These are phyloP conservation scores for Oryzaephilus surinamensis DNA, from an alignment of 1,140 invertebrate species.

Conservation along the genomic window DNA sequence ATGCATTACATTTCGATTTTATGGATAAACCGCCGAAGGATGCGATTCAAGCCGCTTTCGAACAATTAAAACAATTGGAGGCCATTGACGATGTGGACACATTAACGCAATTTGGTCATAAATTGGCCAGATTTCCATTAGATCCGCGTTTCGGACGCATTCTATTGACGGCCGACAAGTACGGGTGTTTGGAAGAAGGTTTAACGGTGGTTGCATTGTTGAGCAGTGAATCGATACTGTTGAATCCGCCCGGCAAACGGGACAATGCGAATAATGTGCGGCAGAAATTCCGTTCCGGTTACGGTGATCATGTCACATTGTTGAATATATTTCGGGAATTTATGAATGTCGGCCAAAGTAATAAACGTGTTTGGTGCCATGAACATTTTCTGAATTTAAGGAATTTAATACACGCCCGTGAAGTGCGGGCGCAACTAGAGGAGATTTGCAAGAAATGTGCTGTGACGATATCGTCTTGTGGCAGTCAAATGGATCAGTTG, in stretches of 20 bases:
- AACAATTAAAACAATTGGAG: slow-evolving; percentile 62
- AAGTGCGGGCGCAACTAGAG: slow-evolving; percentile 73
- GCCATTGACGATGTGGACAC: slow-evolving; percentile 48
- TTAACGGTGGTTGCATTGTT: slow-evolving; percentile 49
- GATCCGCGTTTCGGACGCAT: slow-evolving; percentile 85
- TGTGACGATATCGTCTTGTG: slow-evolving; percentile 62
- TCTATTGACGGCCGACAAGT: slow-evolving; percentile 63
- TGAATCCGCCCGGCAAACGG: slow-evolving; percentile 46
- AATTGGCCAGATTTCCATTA: slow-evolving; percentile 85
- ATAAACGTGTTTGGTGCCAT: slow-evolving; percentile 72
- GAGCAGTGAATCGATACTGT: slow-evolving; percentile 47
- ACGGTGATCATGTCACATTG: slow-evolving; percentile 89
- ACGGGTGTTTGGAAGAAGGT: slow-evolving; percentile 76
- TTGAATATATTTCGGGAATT: slow-evolving; percentile 82
- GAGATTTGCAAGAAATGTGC: slow-evolving; percentile 63
- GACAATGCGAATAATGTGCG: slow-evolving; percentile 57
- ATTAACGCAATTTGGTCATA: slow-evolving; percentile 71
- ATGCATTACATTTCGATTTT: slow-evolving; percentile 79
- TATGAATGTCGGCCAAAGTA: slow-evolving; percentile 59
- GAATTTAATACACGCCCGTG: slow-evolving; percentile 72
- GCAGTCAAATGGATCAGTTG: slow-evolving; percentile 57
- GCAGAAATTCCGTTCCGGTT: slow-evolving; percentile 72
- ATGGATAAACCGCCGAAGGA: slow-evolving; percentile 76
- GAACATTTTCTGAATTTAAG: slow-evolving; percentile 81
- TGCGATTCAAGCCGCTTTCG: slow-evolving; percentile 54